These are phyloP conservation scores for Cephus spinipes DNA, from an alignment of 2,888 invertebrate species.

Conservation along the genomic window DNA sequence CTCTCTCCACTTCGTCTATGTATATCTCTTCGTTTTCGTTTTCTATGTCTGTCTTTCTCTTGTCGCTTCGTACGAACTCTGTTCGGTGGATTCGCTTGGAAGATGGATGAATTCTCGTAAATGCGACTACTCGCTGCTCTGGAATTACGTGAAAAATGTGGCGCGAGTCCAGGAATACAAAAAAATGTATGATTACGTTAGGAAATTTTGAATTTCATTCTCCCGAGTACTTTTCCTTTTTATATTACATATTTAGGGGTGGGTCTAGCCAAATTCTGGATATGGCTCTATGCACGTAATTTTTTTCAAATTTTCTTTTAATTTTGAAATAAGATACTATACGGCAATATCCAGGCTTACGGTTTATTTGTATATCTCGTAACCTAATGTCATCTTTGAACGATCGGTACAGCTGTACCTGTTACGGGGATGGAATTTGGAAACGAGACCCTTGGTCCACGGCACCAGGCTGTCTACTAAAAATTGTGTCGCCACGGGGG, in stretches of 20 bases:
- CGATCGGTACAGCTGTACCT: background rate
- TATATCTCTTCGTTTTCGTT: background rate
- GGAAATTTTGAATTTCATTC: background rate
- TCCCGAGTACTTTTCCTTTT: background rate
- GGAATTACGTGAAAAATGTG: constrained; percentile 45
- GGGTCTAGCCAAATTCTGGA: background rate
- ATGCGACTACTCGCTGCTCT: background rate
- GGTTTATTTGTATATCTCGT: background rate
- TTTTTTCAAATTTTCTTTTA: background rate
- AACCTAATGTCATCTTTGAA: background rate
- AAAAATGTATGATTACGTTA: background rate
- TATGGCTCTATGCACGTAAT: background rate
- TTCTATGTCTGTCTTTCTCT: background rate
- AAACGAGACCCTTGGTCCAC: background rate
- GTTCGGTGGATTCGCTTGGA: constrained; percentile 20
- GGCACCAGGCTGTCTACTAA: background rate
- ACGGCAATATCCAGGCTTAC: background rate
- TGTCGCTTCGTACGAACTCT: constrained; percentile 14
- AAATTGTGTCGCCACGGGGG: background rate
- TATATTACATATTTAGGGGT: background rate
- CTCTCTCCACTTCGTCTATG: constrained; percentile 19
- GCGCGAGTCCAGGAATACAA: constrained; percentile 43
- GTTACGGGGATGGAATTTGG: background rate
- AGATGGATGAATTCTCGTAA: constrained; percentile 13
- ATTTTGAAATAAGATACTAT: background rate